Conservation (phyloP, 2,113 vertebrate genomes). For the Poeciliopsis prolifica region DNA sequence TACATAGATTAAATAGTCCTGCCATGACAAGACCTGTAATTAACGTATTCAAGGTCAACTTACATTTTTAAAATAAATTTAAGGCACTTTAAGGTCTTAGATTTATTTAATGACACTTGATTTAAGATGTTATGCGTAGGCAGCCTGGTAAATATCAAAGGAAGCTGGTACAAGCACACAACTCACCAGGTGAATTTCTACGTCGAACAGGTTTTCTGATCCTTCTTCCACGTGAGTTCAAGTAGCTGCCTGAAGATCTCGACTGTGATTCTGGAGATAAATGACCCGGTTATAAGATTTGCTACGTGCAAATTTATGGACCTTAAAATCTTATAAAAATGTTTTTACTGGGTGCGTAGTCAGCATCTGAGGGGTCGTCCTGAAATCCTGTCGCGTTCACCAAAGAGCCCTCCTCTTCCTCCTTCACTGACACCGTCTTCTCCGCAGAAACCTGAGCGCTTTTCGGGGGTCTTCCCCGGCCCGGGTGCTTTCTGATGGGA, state of each 20-base stretch:
- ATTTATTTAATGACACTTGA: too few species aligned
- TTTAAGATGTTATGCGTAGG: too few species aligned
- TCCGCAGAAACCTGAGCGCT: slow-evolving; percentile 15
- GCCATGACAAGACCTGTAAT: too few species aligned
- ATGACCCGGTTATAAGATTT: neutral
- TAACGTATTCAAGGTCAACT: too few species aligned
- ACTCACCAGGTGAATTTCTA: slow-evolving; percentile 69
- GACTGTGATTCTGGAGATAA: slow-evolving; percentile 63
- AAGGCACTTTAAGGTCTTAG: too few species aligned
- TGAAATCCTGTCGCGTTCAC: slow-evolving; percentile 59
- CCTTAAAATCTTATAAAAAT: neutral
- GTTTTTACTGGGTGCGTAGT: slow-evolving; percentile 76
- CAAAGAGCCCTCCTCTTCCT: slow-evolving; percentile 43
- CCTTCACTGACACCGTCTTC: slow-evolving; percentile 39
- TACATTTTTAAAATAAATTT: too few species aligned
- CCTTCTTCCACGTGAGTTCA: slow-evolving; percentile 77
- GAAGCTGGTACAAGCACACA: neutral
- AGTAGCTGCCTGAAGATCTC: slow-evolving; percentile 60
- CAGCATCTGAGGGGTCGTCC: slow-evolving; percentile 73
- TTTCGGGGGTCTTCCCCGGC: slow-evolving; percentile 39
- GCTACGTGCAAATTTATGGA: neutral
- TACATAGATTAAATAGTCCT: too few species aligned
- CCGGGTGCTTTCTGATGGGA: slow-evolving; percentile 16
- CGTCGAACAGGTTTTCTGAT: slow-evolving; percentile 65
- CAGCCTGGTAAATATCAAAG: too few species aligned